Conservation (phyloP, 1,140 invertebrate species). For the Carcinoscorpius rotundicauda region DNA sequence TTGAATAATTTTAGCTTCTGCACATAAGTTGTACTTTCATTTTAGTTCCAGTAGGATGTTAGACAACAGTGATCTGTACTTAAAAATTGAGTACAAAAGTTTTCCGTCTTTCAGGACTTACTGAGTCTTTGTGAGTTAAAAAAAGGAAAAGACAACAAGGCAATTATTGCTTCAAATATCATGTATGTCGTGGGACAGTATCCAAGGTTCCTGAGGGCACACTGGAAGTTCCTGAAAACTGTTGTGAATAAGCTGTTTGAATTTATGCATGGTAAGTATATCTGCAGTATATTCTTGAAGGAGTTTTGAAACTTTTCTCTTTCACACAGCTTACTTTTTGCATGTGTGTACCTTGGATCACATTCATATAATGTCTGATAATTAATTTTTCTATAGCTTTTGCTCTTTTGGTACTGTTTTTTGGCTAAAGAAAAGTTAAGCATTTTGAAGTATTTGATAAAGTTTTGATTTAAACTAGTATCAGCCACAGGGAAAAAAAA, state of each 20-base stretch:
- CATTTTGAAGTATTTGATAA: too few species aligned
- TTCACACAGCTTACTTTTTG: not conserved
- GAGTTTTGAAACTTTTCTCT: conserved; percentile 2
- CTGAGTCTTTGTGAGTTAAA: conserved; percentile 98
- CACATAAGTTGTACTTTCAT: not conserved
- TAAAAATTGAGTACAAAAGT: conserved; percentile 7
- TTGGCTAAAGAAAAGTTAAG: too few species aligned
- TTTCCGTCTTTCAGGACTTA: conserved; percentile 49
- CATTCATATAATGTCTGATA: not conserved
- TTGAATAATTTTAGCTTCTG: too few species aligned
- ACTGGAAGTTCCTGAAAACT: conserved; percentile 99
- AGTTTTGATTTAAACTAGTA: too few species aligned
- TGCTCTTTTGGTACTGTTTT: too few species aligned
- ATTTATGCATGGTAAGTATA: conserved; percentile 86
- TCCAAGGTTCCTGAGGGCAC: conserved; percentile 93
- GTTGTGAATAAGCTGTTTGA: conserved; percentile 99
- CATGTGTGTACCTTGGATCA: not conserved
- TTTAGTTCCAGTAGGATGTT: not conserved
- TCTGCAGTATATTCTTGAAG: not conserved
- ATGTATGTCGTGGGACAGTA: conserved; percentile 99
- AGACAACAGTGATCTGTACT: not conserved
- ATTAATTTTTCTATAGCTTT: too few species aligned
- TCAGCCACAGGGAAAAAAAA: too few species aligned
- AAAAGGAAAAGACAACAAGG: conserved; percentile 99
- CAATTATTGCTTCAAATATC: conserved; percentile 99